A percentile compares a stretch with the other conserved stretches of the same genome.
phyloP scores from a whole-genome alignment of 2,797 vertebrate genomes.

The Odontamblyopus lacepedii region DNA sequence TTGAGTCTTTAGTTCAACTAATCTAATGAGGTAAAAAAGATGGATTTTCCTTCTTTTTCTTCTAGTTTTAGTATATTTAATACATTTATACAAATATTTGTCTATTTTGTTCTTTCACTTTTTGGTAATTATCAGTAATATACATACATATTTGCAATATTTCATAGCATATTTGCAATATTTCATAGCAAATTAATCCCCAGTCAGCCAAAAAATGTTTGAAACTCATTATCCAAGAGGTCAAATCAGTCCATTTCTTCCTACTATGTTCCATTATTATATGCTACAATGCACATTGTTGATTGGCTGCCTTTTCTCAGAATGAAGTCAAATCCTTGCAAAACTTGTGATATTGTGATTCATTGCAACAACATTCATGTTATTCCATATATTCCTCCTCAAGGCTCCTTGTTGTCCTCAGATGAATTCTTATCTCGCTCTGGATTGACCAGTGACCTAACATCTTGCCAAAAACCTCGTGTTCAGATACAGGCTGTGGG shows the following conservation, averaged over 20 bases:
- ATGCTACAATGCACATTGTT: not conserved
- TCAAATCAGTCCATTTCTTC: not conserved
- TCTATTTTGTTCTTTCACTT: too few species aligned
- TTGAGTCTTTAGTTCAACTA: too few species aligned
- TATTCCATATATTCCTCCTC: not conserved
- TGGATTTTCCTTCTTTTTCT: too few species aligned
- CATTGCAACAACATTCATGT: not conserved
- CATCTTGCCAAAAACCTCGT: not conserved
- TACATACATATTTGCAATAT: too few species aligned
- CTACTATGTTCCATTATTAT: not conserved
- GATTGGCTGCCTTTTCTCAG: not conserved
- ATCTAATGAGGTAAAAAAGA: too few species aligned
- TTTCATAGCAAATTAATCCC: too few species aligned
- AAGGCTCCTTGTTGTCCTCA: not conserved
- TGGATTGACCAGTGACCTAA: constrained; percentile 27
- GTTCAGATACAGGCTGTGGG: constrained; percentile 2
- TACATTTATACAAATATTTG: too few species aligned
- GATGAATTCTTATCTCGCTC: constrained; percentile 14
- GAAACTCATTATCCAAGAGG: not conserved
- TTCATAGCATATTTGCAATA: too few species aligned
- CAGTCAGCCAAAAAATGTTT: too few species aligned
- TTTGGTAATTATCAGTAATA: too few species aligned
- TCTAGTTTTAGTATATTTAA: too few species aligned
- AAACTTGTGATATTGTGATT: constrained; percentile 13
- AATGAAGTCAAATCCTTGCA: constrained; percentile 12